These are phyloP conservation scores for Microcebus lehilahytsara DNA, from an alignment of 2,113 vertebrate genomes.

Conservation along the genomic window DNA sequence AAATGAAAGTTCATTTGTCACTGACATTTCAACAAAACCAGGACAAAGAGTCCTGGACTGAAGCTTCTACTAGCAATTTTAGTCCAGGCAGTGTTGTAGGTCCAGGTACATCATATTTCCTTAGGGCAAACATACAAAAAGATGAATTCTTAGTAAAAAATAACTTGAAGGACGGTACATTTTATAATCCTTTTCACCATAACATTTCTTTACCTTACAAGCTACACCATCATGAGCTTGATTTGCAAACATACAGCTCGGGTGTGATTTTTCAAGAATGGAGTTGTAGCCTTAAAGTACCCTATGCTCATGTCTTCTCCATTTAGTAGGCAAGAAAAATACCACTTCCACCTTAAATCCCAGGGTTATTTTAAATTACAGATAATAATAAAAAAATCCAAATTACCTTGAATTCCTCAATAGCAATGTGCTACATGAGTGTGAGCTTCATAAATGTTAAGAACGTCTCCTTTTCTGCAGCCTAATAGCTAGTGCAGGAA, in stretches of 20 bases:
- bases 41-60: background rate
- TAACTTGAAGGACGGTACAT: background rate
- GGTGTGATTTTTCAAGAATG: background rate
- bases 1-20: background rate
- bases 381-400: background rate
- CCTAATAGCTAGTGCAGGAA: background rate
- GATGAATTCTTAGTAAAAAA: constrained; percentile 6
- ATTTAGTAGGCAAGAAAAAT: background rate
- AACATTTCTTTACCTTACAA: background rate
- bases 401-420: background rate
- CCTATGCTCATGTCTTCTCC: background rate
- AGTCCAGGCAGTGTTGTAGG: background rate
- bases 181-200: background rate
- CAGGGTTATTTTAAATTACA: constrained; percentile 35
- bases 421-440: background rate
- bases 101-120: background rate
- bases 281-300: background rate
- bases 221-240: background rate
- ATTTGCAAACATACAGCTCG: background rate
- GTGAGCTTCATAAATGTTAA: background rate
- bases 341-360: background rate
- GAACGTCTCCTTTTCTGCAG: background rate
- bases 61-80: background rate
- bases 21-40: background rate
- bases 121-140: background rate